A percentile compares a stretch with the other conserved stretches of the same genome.
phyloP scores from a whole-genome alignment of 2,797 vertebrate genomes.

The Poliocrania exsul region DNA sequence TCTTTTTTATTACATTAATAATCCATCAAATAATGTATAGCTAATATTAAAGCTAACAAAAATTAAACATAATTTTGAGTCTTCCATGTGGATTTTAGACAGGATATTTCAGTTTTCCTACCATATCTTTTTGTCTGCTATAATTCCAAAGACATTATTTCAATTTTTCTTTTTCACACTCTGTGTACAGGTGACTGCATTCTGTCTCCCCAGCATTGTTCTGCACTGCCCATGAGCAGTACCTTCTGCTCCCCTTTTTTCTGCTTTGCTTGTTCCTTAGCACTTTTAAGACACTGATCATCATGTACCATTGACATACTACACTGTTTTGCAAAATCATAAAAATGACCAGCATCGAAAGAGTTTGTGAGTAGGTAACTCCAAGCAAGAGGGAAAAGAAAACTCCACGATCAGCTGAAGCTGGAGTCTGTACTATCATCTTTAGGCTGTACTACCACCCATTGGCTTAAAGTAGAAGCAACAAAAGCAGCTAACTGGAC shows the following conservation, averaged over 20 bases:
- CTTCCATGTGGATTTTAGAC: not conserved
- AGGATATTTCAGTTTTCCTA: not conserved
- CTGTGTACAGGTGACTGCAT: not conserved
- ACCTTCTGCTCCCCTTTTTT: not conserved
- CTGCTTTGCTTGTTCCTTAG: not conserved
- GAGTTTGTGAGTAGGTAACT: not conserved
- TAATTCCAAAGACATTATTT: not conserved
- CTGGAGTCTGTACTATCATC: not conserved
- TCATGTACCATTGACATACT: not conserved
- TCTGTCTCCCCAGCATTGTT: not conserved
- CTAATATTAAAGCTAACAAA: not conserved
- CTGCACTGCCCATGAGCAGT: not conserved
- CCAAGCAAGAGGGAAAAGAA: not conserved
- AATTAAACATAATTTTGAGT: not conserved
- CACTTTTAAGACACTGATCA: not conserved
- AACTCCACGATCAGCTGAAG: not conserved
- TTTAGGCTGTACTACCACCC: constrained; percentile 37
- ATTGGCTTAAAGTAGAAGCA: not conserved
- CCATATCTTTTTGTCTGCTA: not conserved
- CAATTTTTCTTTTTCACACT: not conserved
- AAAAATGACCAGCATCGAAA: not conserved
- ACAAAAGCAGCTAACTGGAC: not conserved
- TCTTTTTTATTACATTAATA: not conserved
- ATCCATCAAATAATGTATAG: not conserved
- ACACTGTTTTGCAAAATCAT: not conserved